Percentiles rank a stretch among this genome's conserved stretches.
These are phyloP conservation scores for Polyommatus icarus DNA, from an alignment of 2,888 invertebrate genomes.

Conservation along the genomic window DNA sequence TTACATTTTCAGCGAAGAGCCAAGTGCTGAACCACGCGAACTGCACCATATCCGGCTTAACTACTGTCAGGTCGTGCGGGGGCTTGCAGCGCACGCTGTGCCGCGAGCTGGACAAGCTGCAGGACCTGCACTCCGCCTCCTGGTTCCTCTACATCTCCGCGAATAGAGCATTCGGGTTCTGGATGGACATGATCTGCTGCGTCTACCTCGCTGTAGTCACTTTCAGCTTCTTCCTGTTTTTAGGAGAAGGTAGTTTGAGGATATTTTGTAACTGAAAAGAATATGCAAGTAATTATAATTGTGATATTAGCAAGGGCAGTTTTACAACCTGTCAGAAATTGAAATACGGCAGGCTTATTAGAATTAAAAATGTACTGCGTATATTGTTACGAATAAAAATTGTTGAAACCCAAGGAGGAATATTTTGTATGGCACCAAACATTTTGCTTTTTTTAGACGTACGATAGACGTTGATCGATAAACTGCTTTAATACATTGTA, in stretches of 20 bases:
- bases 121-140: slow-evolving; percentile 83
- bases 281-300: no score
- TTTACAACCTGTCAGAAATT: no score
- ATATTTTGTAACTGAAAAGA: slow-evolving; percentile 35
- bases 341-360: no score
- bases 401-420: no score
- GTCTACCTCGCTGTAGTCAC: slow-evolving; percentile 81
- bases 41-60: slow-evolving; percentile 89
- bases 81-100: slow-evolving; percentile 83
- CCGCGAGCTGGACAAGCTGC: slow-evolving; percentile 85
- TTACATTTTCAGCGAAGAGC: slow-evolving; percentile 83
- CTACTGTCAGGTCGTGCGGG: slow-evolving; percentile 88
- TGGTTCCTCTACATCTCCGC: slow-evolving; percentile 69
- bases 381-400: no score
- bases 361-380: no score
- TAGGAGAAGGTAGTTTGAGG: slow-evolving; percentile 52
- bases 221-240: slow-evolving; percentile 83
- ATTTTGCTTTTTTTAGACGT: no score
- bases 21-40: slow-evolving; percentile 93
- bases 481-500: no score
- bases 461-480: no score
- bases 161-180: slow-evolving; percentile 77
- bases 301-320: no score
- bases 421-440: no score
- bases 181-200: slow-evolving; percentile 81